phyloP scores from a whole-genome alignment of 2,888 invertebrate genomes.

The Timema cristinae region DNA sequence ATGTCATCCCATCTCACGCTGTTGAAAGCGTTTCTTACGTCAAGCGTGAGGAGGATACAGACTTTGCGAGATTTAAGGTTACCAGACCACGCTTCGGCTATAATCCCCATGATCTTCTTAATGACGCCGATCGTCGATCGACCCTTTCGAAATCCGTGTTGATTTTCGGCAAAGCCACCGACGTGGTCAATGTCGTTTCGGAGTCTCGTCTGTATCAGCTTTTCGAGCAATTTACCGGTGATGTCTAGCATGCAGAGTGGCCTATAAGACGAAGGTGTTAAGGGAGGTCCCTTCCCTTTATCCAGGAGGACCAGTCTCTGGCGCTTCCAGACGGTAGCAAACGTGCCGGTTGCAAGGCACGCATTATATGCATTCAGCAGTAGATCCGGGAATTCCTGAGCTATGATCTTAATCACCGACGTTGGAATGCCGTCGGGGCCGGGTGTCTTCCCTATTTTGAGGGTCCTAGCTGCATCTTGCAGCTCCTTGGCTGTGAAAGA shows the following conservation, averaged over 20 bases:
- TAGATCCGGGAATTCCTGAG: not conserved
- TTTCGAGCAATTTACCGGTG: not conserved
- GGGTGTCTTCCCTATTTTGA: not conserved
- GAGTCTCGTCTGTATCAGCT: not conserved
- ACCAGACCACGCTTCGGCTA: not conserved
- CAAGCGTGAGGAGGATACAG: too few species aligned
- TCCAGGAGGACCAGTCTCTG: slow-evolving; percentile 8
- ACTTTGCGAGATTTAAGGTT: slow-evolving; percentile 4
- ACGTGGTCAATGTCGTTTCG: not conserved
- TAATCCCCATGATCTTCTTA: not conserved
- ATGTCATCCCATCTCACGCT: not conserved
- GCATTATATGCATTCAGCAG: slow-evolving; percentile 7
- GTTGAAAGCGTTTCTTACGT: slow-evolving; percentile 6
- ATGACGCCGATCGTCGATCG: not conserved
- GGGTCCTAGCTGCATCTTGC: too few species aligned
- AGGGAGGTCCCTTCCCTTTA: not conserved
- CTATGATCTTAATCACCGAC: slow-evolving; percentile 5
- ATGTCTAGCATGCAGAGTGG: not conserved
- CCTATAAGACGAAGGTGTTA: not conserved
- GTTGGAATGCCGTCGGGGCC: not conserved
- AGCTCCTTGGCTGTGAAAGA: slow-evolving; percentile 4
- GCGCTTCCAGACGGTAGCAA: not conserved
- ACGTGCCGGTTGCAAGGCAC: slow-evolving; percentile 1
- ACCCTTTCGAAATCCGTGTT: too few species aligned
- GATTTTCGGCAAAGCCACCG: not conserved